These are phyloP conservation scores for Colostygia pectinataria DNA, from an alignment of 2,888 invertebrate species.

Conservation along the genomic window DNA sequence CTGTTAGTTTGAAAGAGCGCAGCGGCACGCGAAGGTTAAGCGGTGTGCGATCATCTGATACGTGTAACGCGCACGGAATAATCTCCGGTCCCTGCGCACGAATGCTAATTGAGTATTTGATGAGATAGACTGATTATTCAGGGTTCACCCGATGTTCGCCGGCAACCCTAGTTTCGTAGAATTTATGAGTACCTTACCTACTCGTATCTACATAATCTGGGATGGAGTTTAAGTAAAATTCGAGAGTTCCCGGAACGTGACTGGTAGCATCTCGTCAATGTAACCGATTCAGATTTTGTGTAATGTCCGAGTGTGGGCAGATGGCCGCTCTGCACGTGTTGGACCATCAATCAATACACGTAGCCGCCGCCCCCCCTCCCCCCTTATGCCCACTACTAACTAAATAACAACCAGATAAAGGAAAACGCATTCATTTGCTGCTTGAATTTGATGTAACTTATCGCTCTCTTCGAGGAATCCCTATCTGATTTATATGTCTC, in stretches of 20 bases:
- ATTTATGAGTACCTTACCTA: slow-evolving; percentile 11
- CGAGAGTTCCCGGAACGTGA: slow-evolving; percentile 22
- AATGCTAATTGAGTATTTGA: slow-evolving; percentile 67
- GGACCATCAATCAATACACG: slow-evolving; percentile 63
- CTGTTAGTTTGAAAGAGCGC: slow-evolving; percentile 39
- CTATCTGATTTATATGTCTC: slow-evolving; percentile 29
- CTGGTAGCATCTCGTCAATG: slow-evolving; percentile 22
- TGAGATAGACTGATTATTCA: slow-evolving; percentile 57
- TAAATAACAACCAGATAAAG: slow-evolving; percentile 63
- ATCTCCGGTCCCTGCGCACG: slow-evolving; percentile 61
- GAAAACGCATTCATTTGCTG: slow-evolving; percentile 55
- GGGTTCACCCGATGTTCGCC: slow-evolving; percentile 37
- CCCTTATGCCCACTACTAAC: slow-evolving; percentile 46
- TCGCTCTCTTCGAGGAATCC: slow-evolving; percentile 30
- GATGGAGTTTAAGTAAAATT: slow-evolving; percentile 8
- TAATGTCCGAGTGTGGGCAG: slow-evolving; percentile 34
- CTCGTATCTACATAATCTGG: slow-evolving; percentile 24
- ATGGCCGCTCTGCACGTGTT: slow-evolving; percentile 52
- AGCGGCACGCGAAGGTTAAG: slow-evolving; percentile 53
- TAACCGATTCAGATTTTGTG: slow-evolving; percentile 35
- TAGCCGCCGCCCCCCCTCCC: slow-evolving; percentile 38
- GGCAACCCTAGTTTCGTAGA: slow-evolving; percentile 23
- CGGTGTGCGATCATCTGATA: slow-evolving; percentile 54
- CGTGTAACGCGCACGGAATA: slow-evolving; percentile 46
- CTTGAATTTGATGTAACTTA: slow-evolving; percentile 53